Percentiles rank a stretch among this genome's conserved stretches.
These are phyloP conservation scores for Sebastes kiyomatsui DNA, from an alignment of 2,797 vertebrate species.

Conservation along the genomic window DNA sequence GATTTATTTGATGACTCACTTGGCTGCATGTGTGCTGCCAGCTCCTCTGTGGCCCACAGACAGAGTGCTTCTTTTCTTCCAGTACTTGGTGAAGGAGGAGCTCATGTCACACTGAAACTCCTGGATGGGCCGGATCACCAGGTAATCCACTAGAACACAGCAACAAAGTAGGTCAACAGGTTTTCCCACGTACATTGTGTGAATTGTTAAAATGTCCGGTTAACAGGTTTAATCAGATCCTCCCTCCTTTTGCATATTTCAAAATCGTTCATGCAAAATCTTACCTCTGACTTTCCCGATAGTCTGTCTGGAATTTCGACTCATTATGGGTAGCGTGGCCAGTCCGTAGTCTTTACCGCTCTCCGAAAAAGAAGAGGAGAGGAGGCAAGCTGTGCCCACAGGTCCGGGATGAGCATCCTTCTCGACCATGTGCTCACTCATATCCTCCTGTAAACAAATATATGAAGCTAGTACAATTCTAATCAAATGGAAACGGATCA, in stretches of 20 bases:
- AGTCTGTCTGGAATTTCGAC: conserved; percentile 91
- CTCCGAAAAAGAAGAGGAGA: conserved; percentile 92
- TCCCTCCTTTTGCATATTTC: neutral
- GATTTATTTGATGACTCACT: conserved; percentile 79
- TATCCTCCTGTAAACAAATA: conserved; percentile 86
- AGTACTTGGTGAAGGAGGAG: conserved; percentile 91
- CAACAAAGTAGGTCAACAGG: fast-evolving
- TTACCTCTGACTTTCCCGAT: conserved; percentile 97
- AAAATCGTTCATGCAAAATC: neutral
- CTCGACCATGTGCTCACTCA: conserved; percentile 90
- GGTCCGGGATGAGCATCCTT: conserved; percentile 89
- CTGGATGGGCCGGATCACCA: conserved; percentile 92
- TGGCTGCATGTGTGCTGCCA: conserved; percentile 91
- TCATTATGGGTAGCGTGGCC: conserved; percentile 95
- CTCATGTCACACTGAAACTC: conserved; percentile 90
- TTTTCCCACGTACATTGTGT: neutral
- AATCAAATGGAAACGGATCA: neutral
- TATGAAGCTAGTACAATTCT: neutral
- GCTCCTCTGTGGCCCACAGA: conserved; percentile 97
- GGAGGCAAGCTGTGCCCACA: conserved; percentile 92
- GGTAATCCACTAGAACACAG: conserved; percentile 89
- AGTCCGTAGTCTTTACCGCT: conserved; percentile 88
- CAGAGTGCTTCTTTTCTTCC: conserved; percentile 91
- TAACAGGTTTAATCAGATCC: fast-evolving
- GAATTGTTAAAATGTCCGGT: neutral